Evolutionary conservation across 2,113 vertebrate species (phyloP).

Genomic region (Nansenia antarctica): DNA sequence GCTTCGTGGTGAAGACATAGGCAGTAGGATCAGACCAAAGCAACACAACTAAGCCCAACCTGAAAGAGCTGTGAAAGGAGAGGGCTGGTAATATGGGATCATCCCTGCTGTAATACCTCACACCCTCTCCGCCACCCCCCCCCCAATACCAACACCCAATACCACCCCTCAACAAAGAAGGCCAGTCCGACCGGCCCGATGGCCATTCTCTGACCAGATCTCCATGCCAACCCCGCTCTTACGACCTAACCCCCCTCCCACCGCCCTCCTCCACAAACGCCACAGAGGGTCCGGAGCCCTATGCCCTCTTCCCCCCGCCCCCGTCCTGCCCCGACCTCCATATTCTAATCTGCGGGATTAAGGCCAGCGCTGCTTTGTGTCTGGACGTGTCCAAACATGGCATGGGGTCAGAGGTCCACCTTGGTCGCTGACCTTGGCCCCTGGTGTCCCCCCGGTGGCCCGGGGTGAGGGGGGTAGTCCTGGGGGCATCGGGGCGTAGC

Average conservation of each 20-base stretch:
- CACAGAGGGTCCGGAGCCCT: constrained; percentile 60
- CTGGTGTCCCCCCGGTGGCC: constrained; percentile 32
- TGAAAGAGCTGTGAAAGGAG: constrained; percentile 50
- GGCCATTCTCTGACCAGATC: constrained; percentile 63
- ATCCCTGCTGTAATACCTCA: constrained; percentile 72
- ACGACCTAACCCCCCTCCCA: neutral
- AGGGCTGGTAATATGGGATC: constrained; percentile 68
- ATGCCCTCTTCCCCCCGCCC: constrained; percentile 68
- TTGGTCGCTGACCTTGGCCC: constrained; percentile 81
- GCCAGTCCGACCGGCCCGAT: constrained; percentile 43
- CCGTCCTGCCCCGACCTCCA: too few relatives aligned
- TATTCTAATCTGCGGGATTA: constrained; percentile 79
- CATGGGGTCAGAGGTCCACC: constrained; percentile 66
- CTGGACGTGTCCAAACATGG: constrained; percentile 84
- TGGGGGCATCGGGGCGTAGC: constrained; percentile 57
- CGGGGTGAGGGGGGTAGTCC: constrained; percentile 5
- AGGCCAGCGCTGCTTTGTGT: constrained; percentile 71
- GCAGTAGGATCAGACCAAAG: constrained; percentile 51
- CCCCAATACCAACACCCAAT: too few relatives aligned
- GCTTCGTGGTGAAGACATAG: constrained; percentile 50
- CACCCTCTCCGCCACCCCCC: constrained; percentile 41
- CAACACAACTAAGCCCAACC: constrained; percentile 67
- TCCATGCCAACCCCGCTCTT: constrained; percentile 67
- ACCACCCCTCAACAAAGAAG: constrained; percentile 72
- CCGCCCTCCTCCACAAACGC: constrained; percentile 33